Percentiles rank a stretch among this genome's conserved stretches.
Conservation (phyloP, 1,140 invertebrate species). For the Drosophila jambulina region DNA sequence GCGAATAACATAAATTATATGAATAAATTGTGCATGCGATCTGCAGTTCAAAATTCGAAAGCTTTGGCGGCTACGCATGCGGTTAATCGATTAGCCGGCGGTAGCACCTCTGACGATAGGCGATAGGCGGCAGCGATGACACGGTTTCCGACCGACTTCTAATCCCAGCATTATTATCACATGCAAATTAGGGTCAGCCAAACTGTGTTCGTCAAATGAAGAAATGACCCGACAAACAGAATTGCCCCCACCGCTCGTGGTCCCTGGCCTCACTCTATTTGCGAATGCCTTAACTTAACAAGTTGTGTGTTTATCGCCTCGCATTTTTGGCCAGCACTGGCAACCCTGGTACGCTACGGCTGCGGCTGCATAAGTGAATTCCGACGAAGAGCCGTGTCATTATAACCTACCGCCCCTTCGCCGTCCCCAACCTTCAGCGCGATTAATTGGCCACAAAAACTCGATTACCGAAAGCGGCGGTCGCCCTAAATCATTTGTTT, state of each 20-base stretch:
- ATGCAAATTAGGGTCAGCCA: constrained; percentile 55
- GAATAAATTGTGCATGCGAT: constrained; percentile 11
- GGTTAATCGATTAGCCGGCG: constrained; percentile 5
- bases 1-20: not conserved
- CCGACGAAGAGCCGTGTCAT: constrained; percentile 42
- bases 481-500: constrained; percentile 17
- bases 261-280: not conserved
- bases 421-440: not conserved
- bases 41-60: constrained; percentile 22
- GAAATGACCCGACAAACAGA: constrained; percentile 19
- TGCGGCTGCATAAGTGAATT: constrained; percentile 45
- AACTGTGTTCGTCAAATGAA: constrained; percentile 13
- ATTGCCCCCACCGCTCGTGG: not conserved
- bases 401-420: constrained; percentile 13
- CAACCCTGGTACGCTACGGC: constrained; percentile 30
- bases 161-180: constrained; percentile 50
- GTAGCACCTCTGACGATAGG: constrained; percentile 36
- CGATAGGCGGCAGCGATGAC: constrained; percentile 24
- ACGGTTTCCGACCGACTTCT: constrained; percentile 31
- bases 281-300: not conserved
- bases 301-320: constrained; percentile 19
- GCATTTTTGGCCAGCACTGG: constrained; percentile 14
- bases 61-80: constrained; percentile 37
- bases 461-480: constrained; percentile 32
- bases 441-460: constrained; percentile 42